Evolutionary conservation across 2,113 vertebrate genomes (phyloP), one percentile per base, ranked within the genome.

Genomic region (Urocitellus parryii): DNA sequence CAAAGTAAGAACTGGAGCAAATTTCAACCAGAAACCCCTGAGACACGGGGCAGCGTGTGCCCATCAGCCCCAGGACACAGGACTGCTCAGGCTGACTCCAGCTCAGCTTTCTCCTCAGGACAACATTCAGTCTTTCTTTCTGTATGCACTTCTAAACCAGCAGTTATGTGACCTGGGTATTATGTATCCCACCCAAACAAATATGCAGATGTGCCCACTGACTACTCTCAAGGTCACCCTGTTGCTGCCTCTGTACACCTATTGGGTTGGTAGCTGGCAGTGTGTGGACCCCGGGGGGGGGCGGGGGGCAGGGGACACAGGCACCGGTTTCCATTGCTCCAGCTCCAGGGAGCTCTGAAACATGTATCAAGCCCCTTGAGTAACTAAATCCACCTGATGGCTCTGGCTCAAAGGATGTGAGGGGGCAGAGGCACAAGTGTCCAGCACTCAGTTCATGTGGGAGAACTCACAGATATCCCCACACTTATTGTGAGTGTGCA

Each of bases 321-420:
- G 22, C 1, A 0, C 2, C 18, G 0, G 4, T 1, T 0, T 24
- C 24, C 5, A 0, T 39, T 51, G 51, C 79, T 37, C 24, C 37
- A 34, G 24, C 1, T 42, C 65, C 5, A 5, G 32, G 63, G 39
- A 65, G 7, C 11, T 32, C 53, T 11, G 39, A 51, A 10, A 51
- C 13, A 4, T 4, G 14, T 22, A 7, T 2, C 18, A 8, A 14
- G 16, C 4, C 17, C 3, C 0, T 16, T 58, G 37, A 70, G 42
- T 0, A 32, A 2, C 29, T n/a, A 20, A 80, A 1, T n/a, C 14
- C 1, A 4, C 20, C 39, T 34, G 4, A 14, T 37, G 34, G 18
- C 11, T 80, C 20, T 24, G 42, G 13, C 20, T 77, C 17, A 24
- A 72, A 16, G 51, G 27, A 20, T 16, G 13, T 27, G 34, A 53